Conservation (phyloP, 1,140 invertebrate species). For the Antheraea pernyi region DNA sequence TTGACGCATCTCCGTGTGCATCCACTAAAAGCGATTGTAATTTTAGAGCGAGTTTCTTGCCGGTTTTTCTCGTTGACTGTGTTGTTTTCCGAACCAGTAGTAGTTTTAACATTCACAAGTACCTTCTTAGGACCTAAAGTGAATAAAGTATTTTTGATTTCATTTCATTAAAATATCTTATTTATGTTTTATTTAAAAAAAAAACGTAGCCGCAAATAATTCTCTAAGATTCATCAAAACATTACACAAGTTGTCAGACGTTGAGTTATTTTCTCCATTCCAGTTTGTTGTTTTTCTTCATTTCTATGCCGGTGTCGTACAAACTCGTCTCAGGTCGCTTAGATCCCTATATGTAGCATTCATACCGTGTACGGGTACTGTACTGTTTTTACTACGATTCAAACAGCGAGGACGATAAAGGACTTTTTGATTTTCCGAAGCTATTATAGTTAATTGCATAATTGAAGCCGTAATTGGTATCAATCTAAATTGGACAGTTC, state of each 20-base stretch:
- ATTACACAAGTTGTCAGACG: neutral
- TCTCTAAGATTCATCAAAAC: neutral
- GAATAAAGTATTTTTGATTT: no score
- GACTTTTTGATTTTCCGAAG: neutral
- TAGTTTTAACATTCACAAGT: no score
- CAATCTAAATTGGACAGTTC: neutral
- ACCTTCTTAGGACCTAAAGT: no score
- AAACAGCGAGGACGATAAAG: neutral
- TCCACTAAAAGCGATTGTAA: no score
- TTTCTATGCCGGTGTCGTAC: neutral
- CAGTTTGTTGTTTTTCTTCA: constrained; percentile 1
- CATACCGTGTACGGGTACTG: neutral
- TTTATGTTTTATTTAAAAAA: neutral
- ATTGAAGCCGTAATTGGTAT: neutral
- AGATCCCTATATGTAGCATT: neutral
- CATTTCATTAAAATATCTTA: no score
- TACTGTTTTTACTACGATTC: neutral
- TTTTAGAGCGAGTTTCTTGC: no score
- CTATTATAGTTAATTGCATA: neutral
- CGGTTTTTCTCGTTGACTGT: no score
- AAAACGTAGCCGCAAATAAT: neutral
- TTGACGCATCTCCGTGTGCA: no score
- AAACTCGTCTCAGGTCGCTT: neutral
- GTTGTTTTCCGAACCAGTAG: no score
- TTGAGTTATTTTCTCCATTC: neutral